Evolutionary conservation across 2,888 invertebrate genomes (phyloP), one percentile per base, ranked within the genome.

Genomic region (Tridacna crocea): DNA sequence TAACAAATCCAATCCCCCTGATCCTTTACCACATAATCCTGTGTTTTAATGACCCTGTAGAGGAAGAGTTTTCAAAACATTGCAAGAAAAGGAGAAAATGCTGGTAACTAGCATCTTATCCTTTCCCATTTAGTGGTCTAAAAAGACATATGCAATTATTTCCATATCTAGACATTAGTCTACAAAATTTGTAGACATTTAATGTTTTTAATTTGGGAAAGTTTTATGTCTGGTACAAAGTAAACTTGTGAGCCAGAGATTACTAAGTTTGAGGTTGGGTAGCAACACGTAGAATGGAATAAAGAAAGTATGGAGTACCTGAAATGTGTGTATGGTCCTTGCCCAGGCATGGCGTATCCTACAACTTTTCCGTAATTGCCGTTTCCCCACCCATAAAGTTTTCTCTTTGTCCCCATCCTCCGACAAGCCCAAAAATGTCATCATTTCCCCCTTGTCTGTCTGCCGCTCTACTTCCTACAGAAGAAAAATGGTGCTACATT

Each of bases 261-360:
- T 4, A 36, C 36, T 36, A 2, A 36, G 10, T 61, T 24, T 3
- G 61, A 22, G 68, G 26, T n/a, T 27, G 68, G 68, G 68, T 36
- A 10, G 27, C 36, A 36, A 8, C 8, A 36, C 2, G 36, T 36
- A 36, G 36, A 36, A 36, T 36, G 8, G 36, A n/a, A 36, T 36
- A 36, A 8, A 36, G 36, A 36, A 36, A 36, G 3, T 8, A 36
- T 36, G 36, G 36, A 36, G 36, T 36, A 36, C 93, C 92, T 93
- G 93, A 79, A 90, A 93, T 61, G 93, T 93, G 78, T 93, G 93
- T 60, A 93, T 93, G 36, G 93, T 93, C 60, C 92, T 79, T 10
- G 92, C 92, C 93, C 93, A 93, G 11, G 92, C 90, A 83, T 93
- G 93, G 13, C 80, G 87, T 77, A 92, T 88, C 55, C 88, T 88